Base-by-base conservation (phyloP, 2,888 invertebrate species). In the Seladonia tumulorum region DNA sequence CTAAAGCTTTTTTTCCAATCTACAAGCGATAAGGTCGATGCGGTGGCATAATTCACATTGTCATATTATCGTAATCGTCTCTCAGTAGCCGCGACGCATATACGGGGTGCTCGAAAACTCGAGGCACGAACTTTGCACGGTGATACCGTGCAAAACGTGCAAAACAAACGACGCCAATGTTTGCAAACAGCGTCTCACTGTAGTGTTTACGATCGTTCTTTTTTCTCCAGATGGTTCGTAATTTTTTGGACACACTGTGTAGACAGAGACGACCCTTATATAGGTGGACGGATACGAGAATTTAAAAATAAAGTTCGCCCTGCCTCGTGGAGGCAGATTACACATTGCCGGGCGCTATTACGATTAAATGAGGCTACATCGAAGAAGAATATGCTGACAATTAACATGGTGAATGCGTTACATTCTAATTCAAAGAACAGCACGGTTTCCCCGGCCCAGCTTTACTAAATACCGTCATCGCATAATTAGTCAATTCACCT, bases 321-420 rank as follows among this genome's bases (percentile, higher is more conserved):
- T 81, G 76, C 74, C 87, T 71, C 10, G 18, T 78, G 79, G 77
- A 72, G 76, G 60, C 71, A 72, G 76, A 79, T 73, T 76, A n/a
- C 70, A 68, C 73, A 78, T 81, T 68, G 75, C 57, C 60, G 53
- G 68, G 63, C 47, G 60, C 71, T 71, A 77, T 86, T 84, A 73
- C 35, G 87, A 85, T 83, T 82, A 86, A 90, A 87, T 81, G 83
- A 86, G 29, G n/a, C 76, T 88, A 84, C 86, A 90, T 90, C 85
- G 88, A 86, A 90, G 90, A 85, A 88, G 90, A 90, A 89, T 88
- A 80, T 82, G 72, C 86, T 16, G 63, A 29, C 63, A 81, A 86
- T 88, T 83, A 78, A 70, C 68, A 18, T 57, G 77, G 39, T 82
- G 81, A 82, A 79, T 78, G 79, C 84, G 75, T 66, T 68, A 63